These are phyloP conservation scores for Chrysolophus pictus DNA, from an alignment of 2,797 vertebrate species.

Conservation along the genomic window DNA sequence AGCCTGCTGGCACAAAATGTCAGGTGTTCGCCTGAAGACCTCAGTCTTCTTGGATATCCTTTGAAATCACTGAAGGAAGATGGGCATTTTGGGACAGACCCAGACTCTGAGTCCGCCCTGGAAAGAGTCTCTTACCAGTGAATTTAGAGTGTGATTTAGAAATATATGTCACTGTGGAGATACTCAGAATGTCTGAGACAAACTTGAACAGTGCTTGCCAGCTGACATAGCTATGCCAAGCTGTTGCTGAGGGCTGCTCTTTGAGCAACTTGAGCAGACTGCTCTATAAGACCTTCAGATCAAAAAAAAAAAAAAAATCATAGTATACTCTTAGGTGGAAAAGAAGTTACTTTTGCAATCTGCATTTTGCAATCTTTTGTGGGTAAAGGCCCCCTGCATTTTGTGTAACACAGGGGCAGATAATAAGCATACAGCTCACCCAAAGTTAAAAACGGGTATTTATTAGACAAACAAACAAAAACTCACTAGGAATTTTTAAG, in stretches of 20 bases:
- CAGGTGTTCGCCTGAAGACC: neutral
- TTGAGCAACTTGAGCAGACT: neutral
- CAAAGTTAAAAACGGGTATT: neutral
- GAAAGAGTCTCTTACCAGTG: neutral
- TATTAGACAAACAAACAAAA: neutral
- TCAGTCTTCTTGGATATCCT: neutral
- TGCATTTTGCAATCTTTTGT: neutral
- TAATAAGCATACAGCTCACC: neutral
- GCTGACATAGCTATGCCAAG: neutral
- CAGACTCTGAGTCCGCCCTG: neutral
- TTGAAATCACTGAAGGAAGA: neutral
- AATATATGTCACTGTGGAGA: neutral
- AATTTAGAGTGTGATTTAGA: constrained; percentile 3
- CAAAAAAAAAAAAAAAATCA: neutral
- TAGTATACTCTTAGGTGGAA: neutral
- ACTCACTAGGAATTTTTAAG: neutral
- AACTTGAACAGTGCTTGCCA: neutral
- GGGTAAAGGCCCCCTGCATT: neutral
- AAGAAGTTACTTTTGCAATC: neutral
- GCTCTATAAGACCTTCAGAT: too few relatives aligned
- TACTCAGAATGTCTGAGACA: neutral
- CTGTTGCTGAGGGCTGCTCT: too few relatives aligned
- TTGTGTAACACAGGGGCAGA: neutral
- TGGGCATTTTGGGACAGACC: neutral
- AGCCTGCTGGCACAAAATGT: neutral